Base-by-base conservation (phyloP, 2,888 invertebrate genomes). In the Rugalucina vietnamica region DNA sequence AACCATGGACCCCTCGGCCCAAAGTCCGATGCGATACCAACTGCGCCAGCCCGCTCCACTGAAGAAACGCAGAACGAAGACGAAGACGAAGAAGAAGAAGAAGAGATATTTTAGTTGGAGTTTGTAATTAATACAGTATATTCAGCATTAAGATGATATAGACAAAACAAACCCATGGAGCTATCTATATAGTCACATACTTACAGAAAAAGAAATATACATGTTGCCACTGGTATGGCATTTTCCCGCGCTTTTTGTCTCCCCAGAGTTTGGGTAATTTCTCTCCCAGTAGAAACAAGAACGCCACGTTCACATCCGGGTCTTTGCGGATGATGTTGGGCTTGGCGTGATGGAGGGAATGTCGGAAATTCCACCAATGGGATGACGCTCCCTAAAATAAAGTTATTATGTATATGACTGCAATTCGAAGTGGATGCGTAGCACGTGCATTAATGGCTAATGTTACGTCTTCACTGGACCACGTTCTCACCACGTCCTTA, bases 361-460 rank as follows among this genome's bases (percentile, higher is more conserved):
- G 94, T 14, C 94, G 88, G 86, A 92, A 93, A 78, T 94, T 94
- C 94, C 94, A 94, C 94, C 94, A 94, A 57, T 93, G 91, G 21
- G 93, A 91, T 8, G 94, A 93, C 0, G 93, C 94, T 18, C 93
- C 94, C 94, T 94, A 82, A 21, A 4, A 57, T 8, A 57, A 27
- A 43, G 18, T 43, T 8, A 8, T 43, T 8, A 43, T 43, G 43
- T 43, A 43, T 43, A 43, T 12, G 43, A 8, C 43, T 43, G 43
- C 43, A 43, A 43, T 12, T 18, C 43, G 18, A 43, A 43, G 18
- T n/a, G n/a, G n/a, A n/a, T n/a, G n/a, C n/a, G n/a, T n/a, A n/a
- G n/a, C n/a, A n/a, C n/a, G n/a, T n/a, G n/a, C n/a, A n/a, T n/a
- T n/a, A n/a, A n/a, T n/a, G n/a, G n/a, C n/a, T n/a, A n/a, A n/a